These are phyloP conservation scores for Andinoacara biseriatus DNA, from an alignment of 2,113 vertebrate species.

Conservation along the genomic window DNA sequence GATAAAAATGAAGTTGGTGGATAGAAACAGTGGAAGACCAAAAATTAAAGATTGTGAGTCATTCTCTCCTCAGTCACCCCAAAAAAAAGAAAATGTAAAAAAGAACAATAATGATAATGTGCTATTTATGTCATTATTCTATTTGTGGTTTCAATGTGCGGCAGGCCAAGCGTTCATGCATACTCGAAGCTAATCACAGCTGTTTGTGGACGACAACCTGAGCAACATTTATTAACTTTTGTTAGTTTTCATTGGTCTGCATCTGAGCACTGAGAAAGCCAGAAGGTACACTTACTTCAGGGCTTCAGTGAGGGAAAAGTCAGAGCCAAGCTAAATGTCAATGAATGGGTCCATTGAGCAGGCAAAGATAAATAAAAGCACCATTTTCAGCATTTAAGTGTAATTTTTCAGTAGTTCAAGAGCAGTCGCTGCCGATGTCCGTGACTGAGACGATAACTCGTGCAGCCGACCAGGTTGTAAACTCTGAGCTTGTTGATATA, in stretches of 20 bases:
- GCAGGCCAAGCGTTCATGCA: background rate
- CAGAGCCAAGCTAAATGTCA: conserved; percentile 62
- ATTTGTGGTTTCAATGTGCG: background rate
- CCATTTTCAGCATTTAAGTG: conserved; percentile 64
- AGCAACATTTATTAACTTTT: conserved; percentile 22
- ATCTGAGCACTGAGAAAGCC: conserved; percentile 33
- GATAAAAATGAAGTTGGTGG: conserved; percentile 30
- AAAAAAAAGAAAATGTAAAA: conserved; percentile 2
- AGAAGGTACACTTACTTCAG: conserved; percentile 24
- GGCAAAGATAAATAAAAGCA: conserved; percentile 66
- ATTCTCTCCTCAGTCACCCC: conserved; percentile 8
- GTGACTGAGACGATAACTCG: conserved; percentile 42
- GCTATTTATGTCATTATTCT: background rate
- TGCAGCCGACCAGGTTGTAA: conserved; percentile 31
- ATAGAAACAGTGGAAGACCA: conserved; percentile 6
- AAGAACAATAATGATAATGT: background rate
- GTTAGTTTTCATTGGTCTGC: conserved; percentile 37
- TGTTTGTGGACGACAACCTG: conserved; percentile 12
- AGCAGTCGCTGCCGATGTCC: conserved; percentile 37
- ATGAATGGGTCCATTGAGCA: conserved; percentile 73
- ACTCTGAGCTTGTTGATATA: conserved; percentile 65
- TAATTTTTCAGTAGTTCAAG: conserved; percentile 63
- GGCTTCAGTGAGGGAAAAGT: conserved; percentile 31
- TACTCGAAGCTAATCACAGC: conserved; percentile 3
- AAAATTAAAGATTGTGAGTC: conserved; percentile 25